Evolutionary conservation across 2,888 invertebrate genomes (phyloP), one percentile per base, ranked within the genome.

Genomic region (Caprella mutica): DNA sequence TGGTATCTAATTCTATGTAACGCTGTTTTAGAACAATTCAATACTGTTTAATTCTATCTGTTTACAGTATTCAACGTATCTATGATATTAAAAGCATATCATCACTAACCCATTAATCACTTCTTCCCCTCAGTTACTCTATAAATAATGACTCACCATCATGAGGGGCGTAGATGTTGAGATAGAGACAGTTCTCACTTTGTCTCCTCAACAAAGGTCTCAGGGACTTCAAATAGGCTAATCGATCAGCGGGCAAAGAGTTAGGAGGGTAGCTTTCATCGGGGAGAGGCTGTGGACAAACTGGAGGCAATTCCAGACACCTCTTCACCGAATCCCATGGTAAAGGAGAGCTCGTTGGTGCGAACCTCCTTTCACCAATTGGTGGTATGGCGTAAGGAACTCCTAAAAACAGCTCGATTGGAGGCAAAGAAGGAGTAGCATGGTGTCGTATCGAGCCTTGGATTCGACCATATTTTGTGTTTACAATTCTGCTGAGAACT

Each of bases 381-480:
- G 91, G 91, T 65, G 92, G 86, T 65, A 91, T 88, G 38, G 92
- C 93, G 76, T 92, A 94, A 38, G 91, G 92, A 67, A 94, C 86
- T 63, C 93, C 94, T 62, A 91, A 80, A 73, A 87, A 94, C 19
- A 88, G 88, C 75, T 93, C 92, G 67, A 93, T 89, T 9, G 84
- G 81, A 70, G 86, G 84, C 52, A 88, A 82, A 21, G 42, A 19
- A 27, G 52, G 54, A 6, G 52, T 43, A 21, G 59, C 44, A 50
- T 63, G 62, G 51, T 62, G 62, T 30, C 65, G 56, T 24, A 70
- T 65, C 72, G 88, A 82, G 55, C 91, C 93, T 48, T 90, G 81
- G 69, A 93, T 75, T 60, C 84, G 82, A 35, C 92, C 93, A 78
- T 91, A 92, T 73, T 89, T 86, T 67, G 91, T 92, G 71, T 82